A percentile compares a stretch with the other conserved stretches of the same genome.
Conservation (phyloP, 2,113 vertebrate genomes). For the Struthio camelus region DNA sequence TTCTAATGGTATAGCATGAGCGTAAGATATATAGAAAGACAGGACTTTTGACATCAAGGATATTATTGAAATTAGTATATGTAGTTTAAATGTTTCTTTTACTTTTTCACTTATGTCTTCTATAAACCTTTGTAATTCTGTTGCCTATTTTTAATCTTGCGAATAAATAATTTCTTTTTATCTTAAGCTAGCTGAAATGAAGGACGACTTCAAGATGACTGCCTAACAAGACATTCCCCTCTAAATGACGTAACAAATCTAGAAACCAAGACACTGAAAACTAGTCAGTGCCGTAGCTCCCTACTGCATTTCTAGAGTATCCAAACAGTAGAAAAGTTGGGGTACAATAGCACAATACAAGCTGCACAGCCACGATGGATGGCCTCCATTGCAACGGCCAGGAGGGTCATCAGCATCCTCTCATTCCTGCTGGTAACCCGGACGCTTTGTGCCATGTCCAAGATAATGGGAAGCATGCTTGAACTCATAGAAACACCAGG, state of each 20-base stretch:
- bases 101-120: not conserved
- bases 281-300: not conserved
- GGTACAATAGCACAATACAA: too few species aligned
- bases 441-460: not conserved
- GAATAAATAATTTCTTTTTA: not conserved
- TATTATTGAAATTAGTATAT: not conserved
- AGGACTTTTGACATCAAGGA: not conserved
- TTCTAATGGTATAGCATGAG: not conserved
- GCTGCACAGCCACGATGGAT: not conserved
- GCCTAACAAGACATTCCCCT: not conserved
- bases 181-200: not conserved
- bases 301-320: not conserved
- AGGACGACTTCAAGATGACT: not conserved
- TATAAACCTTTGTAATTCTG: not conserved
- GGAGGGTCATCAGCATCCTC: not conserved
- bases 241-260: not conserved
- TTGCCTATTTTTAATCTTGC: not conserved
- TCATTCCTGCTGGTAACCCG: not conserved
- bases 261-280: not conserved
- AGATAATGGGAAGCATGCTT: not conserved
- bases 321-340: not conserved
- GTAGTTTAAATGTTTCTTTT: not conserved
- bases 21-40: not conserved
- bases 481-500: not conserved
- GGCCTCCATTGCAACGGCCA: accelerated